A percentile compares a stretch with the other conserved stretches of the same genome.
Conservation (phyloP, 2,888 invertebrate species). For the Clusia tigrina region DNA sequence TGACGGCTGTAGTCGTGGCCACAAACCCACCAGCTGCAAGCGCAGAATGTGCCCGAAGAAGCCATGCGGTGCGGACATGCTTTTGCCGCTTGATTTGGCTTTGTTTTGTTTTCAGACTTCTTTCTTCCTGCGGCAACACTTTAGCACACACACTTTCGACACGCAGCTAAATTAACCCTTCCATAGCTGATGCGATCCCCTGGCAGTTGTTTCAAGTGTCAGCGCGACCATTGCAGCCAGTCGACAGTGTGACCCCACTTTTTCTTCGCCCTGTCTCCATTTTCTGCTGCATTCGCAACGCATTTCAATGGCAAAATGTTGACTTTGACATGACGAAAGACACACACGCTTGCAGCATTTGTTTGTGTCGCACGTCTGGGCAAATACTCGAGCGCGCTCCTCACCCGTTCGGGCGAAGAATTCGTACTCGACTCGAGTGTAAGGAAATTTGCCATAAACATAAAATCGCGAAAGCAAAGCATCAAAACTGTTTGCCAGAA, state of each 20-base stretch:
- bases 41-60: neutral
- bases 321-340: conserved; percentile 57
- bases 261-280: neutral
- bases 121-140: conserved; percentile 1
- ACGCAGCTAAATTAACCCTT: neutral
- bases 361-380: neutral
- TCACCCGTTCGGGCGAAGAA: conserved; percentile 18
- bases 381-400: conserved; percentile 2
- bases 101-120: neutral
- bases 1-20: neutral
- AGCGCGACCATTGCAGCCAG: neutral
- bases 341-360: conserved; percentile 33
- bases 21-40: neutral
- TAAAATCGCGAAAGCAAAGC: neutral
- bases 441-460: conserved; percentile 30
- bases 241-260: neutral
- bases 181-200: neutral
- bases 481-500: too few species aligned
- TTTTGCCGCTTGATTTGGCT: neutral
- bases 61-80: neutral
- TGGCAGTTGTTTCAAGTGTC: neutral
- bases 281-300: conserved; percentile 23
- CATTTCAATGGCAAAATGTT: conserved; percentile 39
- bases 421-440: conserved; percentile 28
- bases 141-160: too few species aligned